Base-by-base conservation (phyloP, 2,113 vertebrate species). In the Plectropomus leopardus region DNA sequence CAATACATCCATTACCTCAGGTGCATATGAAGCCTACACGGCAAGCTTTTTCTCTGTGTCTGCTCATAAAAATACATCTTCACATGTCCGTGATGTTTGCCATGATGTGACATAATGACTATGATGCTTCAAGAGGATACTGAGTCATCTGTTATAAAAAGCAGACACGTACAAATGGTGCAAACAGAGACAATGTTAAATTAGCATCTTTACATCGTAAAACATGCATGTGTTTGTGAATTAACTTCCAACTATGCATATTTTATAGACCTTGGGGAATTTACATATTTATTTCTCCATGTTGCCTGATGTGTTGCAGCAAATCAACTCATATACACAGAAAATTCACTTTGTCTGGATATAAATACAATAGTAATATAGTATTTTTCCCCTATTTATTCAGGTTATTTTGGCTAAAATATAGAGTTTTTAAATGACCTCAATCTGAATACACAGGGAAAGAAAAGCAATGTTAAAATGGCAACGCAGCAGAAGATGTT, bases 11-110 rank as follows among this genome's bases (percentile, higher is more conserved):
- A 63, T 74, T 54, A 78, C 17, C 34, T 21, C 60, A 2, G 8
- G n/a, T 63, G 60, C 11, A 76, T 65, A 60, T 75, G 60, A 19
- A 61, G 21, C 45, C 17, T 36, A 17, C 17, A 45, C 26, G 23
- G 47, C 21, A 11, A 28, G 34, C 26, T 6, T 17, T 54, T 66
- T 28, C 45, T 44, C 19, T 9, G 23, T 14, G 2, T 44, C 28
- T 64, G 30, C 1, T 26, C 32, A 19, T 32, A 24, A 13, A n/a
- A 60, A 60, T 32, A 30, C 17, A 61, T 3, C 51, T 53, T 28
- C 2, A 10, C 9, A 48, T 53, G n/a, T 72, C 54, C 24, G 47
- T 47, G 23, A 51, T 47, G 26, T 66, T 47, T 3, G 1, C 26
- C 24, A 32, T 44, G 48, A 19, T 0, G 2, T 47, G 16, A 48